Percentiles rank a stretch among this genome's conserved stretches.
Evolutionary conservation across 2,888 invertebrate genomes (phyloP).

Genomic region (Sinelater perroti): DNA sequence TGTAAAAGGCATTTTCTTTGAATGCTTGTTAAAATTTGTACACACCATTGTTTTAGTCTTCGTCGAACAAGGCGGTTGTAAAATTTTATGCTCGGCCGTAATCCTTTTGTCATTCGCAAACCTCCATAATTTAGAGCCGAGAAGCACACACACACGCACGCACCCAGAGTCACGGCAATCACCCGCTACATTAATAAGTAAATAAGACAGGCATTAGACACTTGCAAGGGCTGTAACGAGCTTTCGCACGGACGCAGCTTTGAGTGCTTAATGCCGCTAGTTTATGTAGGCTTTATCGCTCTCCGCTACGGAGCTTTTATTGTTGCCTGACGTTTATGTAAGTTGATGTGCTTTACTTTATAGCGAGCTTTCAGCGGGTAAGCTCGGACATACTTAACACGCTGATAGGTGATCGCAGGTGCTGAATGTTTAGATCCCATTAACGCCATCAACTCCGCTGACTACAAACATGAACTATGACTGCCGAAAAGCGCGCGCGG

Average conservation of each 20-base stretch:
- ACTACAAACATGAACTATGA: slow-evolving; percentile 44
- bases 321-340: slow-evolving; percentile 56
- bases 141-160: slow-evolving; percentile 28
- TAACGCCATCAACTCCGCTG: slow-evolving; percentile 54
- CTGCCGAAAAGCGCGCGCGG: slow-evolving; percentile 35
- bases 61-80: no score
- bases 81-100: slow-evolving; percentile 20
- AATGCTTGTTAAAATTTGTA: no score
- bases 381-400: slow-evolving; percentile 53
- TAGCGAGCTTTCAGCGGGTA: slow-evolving; percentile 55
- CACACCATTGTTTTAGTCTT: no score
- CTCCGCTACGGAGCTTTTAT: slow-evolving; percentile 50
- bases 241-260: slow-evolving; percentile 44
- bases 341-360: slow-evolving; percentile 59
- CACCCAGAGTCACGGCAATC: slow-evolving; percentile 32
- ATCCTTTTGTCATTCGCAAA: slow-evolving; percentile 31
- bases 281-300: slow-evolving; percentile 48
- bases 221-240: slow-evolving; percentile 42
- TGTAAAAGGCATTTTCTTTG: no score
- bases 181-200: slow-evolving; percentile 44
- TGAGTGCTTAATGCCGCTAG: slow-evolving; percentile 47
- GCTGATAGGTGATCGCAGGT: slow-evolving; percentile 59
- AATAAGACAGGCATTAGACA: slow-evolving; percentile 42
- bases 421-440: slow-evolving; percentile 57
- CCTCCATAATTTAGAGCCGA: slow-evolving; percentile 30